These are phyloP conservation scores for Deroplatys truncata DNA, from an alignment of 2,888 invertebrate species.

Conservation along the genomic window DNA sequence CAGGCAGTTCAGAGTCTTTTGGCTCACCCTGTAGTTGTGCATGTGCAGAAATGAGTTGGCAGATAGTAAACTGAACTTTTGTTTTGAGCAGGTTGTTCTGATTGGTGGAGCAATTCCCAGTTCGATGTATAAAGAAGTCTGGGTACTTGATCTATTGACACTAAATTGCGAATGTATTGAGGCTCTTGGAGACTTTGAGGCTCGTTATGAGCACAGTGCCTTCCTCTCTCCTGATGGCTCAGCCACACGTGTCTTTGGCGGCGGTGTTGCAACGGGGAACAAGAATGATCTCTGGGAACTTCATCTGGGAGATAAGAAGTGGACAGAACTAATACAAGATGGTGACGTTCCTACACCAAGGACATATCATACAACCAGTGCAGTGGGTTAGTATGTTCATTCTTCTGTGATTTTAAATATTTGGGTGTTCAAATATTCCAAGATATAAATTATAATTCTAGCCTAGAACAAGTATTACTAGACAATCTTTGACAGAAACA, in stretches of 20 bases:
- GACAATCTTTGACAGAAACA: too few species aligned
- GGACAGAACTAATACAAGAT: constrained; percentile 9
- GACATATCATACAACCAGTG: constrained; percentile 18
- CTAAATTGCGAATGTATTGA: neutral
- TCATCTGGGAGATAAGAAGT: constrained; percentile 8
- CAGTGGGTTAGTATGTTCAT: neutral
- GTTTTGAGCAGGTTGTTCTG: constrained; percentile 3
- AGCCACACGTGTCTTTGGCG: constrained; percentile 20
- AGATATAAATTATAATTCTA: too few species aligned
- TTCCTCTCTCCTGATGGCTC: constrained; percentile 4
- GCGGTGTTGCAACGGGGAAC: constrained; percentile 24
- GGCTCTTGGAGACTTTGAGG: constrained; percentile 12
- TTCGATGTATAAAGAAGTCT: constrained; percentile 20
- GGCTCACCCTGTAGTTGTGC: too few species aligned
- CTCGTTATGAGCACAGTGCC: constrained; percentile 27
- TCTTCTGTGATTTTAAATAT: too few species aligned
- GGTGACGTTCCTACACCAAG: constrained; percentile 17
- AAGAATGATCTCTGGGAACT: constrained; percentile 27
- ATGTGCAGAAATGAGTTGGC: too few species aligned
- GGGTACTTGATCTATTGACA: constrained; percentile 14
- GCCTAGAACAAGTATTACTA: too few species aligned
- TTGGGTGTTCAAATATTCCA: too few species aligned
- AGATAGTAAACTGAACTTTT: neutral
- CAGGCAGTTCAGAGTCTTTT: too few species aligned
- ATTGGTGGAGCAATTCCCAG: constrained; percentile 25